These are phyloP conservation scores for Aleiodes leptofemur DNA, from an alignment of 2,888 invertebrate genomes.

Conservation along the genomic window DNA sequence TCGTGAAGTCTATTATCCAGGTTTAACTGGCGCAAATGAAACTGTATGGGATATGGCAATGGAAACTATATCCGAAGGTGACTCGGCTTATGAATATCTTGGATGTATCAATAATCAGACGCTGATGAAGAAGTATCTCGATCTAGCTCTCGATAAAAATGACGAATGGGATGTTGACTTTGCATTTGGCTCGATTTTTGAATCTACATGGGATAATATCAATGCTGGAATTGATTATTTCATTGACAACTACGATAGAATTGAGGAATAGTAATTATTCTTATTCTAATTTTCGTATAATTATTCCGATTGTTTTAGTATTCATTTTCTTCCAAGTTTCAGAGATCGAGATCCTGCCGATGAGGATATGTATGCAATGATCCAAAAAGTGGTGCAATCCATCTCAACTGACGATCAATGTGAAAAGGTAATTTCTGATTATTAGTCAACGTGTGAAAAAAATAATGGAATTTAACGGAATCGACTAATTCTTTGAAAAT, in stretches of 20 bases:
- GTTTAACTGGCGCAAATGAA: constrained; percentile 25
- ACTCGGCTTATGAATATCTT: constrained; percentile 25
- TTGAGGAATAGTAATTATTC: constrained; percentile 26
- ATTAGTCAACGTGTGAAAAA: too few relatives aligned
- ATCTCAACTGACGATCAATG: too few relatives aligned
- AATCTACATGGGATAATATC: constrained; percentile 30
- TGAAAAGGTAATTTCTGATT: too few relatives aligned
- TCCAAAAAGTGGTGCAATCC: too few relatives aligned
- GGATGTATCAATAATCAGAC: constrained; percentile 41
- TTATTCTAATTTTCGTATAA: too few relatives aligned
- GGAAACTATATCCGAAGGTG: neutral
- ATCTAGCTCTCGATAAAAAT: constrained; percentile 32
- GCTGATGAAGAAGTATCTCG: constrained; percentile 40
- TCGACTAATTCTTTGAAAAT: too few relatives aligned
- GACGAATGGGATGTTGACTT: neutral
- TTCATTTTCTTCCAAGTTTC: too few relatives aligned
- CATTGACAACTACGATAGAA: constrained; percentile 36
- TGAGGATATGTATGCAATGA: too few relatives aligned
- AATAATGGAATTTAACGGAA: too few relatives aligned
- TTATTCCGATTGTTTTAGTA: too few relatives aligned
- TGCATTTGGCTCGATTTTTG: constrained; percentile 25
- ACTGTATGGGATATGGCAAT: constrained; percentile 40
- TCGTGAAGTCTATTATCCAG: constrained; percentile 36
- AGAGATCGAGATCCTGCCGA: too few relatives aligned
- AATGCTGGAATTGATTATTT: constrained; percentile 43